A percentile compares a stretch with the other conserved stretches of the same genome.
These are phyloP conservation scores for Cephus runcator DNA, from an alignment of 2,888 invertebrate genomes.

Conservation along the genomic window DNA sequence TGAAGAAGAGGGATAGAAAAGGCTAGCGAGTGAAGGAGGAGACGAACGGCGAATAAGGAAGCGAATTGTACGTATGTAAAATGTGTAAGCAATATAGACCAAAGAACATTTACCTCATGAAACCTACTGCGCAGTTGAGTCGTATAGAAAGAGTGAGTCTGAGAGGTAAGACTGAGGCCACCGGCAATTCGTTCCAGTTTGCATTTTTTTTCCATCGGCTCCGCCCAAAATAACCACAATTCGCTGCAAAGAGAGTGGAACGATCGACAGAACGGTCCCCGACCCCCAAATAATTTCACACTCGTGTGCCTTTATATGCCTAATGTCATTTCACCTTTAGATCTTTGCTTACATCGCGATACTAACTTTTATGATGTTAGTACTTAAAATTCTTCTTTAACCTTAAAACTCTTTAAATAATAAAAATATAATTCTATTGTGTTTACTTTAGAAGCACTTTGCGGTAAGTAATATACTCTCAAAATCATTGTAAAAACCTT, in stretches of 20 bases:
- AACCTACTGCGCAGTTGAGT: neutral
- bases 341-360: too few species aligned
- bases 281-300: too few species aligned
- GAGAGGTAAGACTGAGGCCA: neutral
- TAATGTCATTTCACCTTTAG: too few species aligned
- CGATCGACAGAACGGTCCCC: neutral
- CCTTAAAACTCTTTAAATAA: neutral
- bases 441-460: too few species aligned
- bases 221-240: neutral
- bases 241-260: neutral
- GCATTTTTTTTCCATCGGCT: neutral
- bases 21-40: neutral
- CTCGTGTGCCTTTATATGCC: too few species aligned
- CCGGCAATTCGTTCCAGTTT: slow-evolving; percentile 5
- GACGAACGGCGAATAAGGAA: neutral
- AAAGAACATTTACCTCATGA: neutral
- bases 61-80: neutral
- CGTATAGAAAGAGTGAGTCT: neutral
- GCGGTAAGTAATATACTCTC: neutral
- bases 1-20: neutral
- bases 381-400: too few species aligned
- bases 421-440: too few species aligned
- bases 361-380: neutral
- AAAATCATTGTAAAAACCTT: neutral
- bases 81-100: neutral